Evolutionary conservation across 2,888 invertebrate species (phyloP), one percentile per base, ranked within the genome.

Genomic region (Horisme vitalbata): DNA sequence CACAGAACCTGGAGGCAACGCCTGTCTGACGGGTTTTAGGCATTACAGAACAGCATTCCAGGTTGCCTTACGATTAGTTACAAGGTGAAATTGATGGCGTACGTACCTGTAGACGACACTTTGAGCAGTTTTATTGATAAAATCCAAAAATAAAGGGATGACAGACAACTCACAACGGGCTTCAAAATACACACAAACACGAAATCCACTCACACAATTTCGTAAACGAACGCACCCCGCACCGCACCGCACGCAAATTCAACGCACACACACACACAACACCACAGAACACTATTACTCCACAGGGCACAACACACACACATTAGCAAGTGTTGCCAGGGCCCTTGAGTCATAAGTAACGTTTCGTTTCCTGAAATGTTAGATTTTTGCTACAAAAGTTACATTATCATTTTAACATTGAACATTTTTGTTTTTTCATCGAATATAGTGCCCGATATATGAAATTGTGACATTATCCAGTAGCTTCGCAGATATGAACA

Each of bases 151-250:
- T 78, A 80, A 67, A 76, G 71, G 65, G 73, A 78, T 81, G 80
- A 78, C 77, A 83, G 75, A 67, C 73, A 76, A 80, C 66, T 81
- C 76, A 82, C 75, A 82, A 79, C 79, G 82, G 81, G 84, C 83
- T 83, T 86, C 79, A 81, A 83, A 75, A 80, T 75, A 81, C 84
- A 88, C 81, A 85, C 86, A 86, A 83, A 83, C 83, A 83, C 73
- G 70, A 78, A 79, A 49, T 24, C 35, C 23, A 62, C 77, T 79
- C 73, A 74, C 70, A 71, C 69, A 69, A 76, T 71, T 68, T 74
- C 73, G 72, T 61, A 55, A 70, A 81, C 71, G 70, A 68, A 80
- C 73, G 75, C 74, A 77, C 67, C n/a, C n/a, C n/a, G n/a, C n/a
- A n/a, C n/a, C n/a, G 44, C 50, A 69, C 18, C 72, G 39, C 34